A percentile compares a stretch with the other conserved stretches of the same genome.
Conservation (phyloP, 2,113 vertebrate species). For the Candoia aspera region DNA sequence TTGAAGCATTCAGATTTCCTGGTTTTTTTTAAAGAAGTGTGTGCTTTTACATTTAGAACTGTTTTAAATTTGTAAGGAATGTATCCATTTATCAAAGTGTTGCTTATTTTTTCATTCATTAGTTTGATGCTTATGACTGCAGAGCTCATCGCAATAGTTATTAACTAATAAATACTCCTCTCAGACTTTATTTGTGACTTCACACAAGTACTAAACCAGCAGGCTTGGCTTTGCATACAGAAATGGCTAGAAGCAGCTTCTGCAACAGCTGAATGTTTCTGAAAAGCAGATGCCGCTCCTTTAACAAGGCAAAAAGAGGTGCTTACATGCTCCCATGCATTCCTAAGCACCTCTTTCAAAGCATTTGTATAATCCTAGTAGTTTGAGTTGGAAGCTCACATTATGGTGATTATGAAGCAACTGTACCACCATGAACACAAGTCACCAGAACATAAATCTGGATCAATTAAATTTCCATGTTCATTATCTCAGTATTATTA, state of each 20-base stretch:
- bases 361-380: too few species aligned
- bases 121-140: background rate
- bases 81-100: background rate
- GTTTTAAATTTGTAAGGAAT: background rate
- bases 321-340: too few species aligned
- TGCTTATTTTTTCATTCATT: background rate
- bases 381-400: background rate
- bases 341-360: too few species aligned
- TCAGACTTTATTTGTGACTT: background rate
- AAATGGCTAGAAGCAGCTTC: too few species aligned
- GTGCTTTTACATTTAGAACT: background rate
- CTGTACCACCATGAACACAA: background rate
- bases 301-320: too few species aligned
- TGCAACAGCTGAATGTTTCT: too few species aligned
- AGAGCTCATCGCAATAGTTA: background rate
- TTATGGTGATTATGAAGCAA: background rate
- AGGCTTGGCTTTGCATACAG: background rate
- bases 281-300: too few species aligned
- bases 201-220: background rate
- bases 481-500: background rate
- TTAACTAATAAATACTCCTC: background rate
- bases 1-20: slow-evolving; percentile 1
- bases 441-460: background rate
- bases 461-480: background rate
- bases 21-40: background rate